Percentiles rank a stretch among this genome's conserved stretches.
These are phyloP conservation scores for Drosophila sordidapex DNA, from an alignment of 2,888 invertebrate species.

Conservation along the genomic window DNA sequence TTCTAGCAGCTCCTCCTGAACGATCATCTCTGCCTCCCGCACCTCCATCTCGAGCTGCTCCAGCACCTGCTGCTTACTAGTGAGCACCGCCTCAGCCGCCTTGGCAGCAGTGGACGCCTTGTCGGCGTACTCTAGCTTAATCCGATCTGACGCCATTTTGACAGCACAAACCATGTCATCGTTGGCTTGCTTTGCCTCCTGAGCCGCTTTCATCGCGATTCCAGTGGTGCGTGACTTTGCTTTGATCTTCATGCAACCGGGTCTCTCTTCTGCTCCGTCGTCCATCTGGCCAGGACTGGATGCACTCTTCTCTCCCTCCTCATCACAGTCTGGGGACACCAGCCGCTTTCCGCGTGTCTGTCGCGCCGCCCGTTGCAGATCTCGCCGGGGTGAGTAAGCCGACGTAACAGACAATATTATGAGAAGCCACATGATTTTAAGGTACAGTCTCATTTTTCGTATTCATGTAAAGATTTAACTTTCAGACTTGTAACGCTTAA, in stretches of 20 bases:
- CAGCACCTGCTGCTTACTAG: constrained; percentile 88
- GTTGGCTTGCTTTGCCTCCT: constrained; percentile 85
- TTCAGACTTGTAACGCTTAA: constrained; percentile 9
- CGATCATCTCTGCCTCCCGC: constrained; percentile 88
- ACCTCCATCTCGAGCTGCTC: constrained; percentile 89
- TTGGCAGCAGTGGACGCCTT: constrained; percentile 89
- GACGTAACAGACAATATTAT: constrained; percentile 25
- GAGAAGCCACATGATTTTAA: constrained; percentile 47
- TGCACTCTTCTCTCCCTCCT: neutral
- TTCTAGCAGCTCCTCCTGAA: constrained; percentile 87
- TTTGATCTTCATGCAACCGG: neutral
- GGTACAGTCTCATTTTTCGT: constrained; percentile 59
- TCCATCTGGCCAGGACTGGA: neutral
- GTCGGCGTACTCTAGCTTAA: constrained; percentile 89
- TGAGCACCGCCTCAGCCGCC: constrained; percentile 89
- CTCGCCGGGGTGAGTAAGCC: neutral
- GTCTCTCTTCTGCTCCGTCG: neutral
- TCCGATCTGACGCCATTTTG: constrained; percentile 89
- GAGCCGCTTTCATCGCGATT: constrained; percentile 90
- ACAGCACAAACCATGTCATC: constrained; percentile 88
- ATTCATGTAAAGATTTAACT: constrained; percentile 27
- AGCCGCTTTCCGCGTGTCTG: constrained; percentile 22
- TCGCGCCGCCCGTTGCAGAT: neutral
- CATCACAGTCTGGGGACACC: neutral
- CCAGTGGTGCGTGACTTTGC: constrained; percentile 85